Evolutionary conservation across 1,140 invertebrate species (phyloP).

Genomic region (Drosophila subpulchrella): DNA sequence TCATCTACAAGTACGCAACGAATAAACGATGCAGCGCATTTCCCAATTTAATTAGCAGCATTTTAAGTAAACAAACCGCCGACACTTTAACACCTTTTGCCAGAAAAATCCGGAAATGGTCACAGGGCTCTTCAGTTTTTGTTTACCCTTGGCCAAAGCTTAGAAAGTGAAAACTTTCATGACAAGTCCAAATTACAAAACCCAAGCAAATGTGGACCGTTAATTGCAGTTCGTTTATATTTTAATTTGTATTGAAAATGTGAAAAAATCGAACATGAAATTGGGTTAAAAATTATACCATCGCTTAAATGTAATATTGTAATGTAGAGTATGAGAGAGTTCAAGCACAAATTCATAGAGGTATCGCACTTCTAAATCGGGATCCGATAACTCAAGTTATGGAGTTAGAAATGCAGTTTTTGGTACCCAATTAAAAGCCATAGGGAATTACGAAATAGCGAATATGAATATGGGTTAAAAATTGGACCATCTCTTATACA

Average conservation of each 20-base stretch:
- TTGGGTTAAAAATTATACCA: no score
- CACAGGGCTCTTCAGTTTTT: conserved; percentile 3
- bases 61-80: conserved; percentile 42
- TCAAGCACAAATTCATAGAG: no score
- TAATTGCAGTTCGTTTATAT: conserved; percentile 36
- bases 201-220: conserved; percentile 25
- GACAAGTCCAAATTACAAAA: conserved; percentile 40
- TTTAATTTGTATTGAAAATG: conserved; percentile 1
- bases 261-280: no score
- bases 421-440: no score
- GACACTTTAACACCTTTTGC: conserved; percentile 43
- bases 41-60: conserved; percentile 50
- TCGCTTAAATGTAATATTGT: no score
- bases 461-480: no score
- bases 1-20: background rate
- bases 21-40: conserved; percentile 12
- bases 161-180: conserved; percentile 54
- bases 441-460: no score
- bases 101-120: conserved; percentile 41
- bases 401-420: no score
- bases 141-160: conserved; percentile 27
- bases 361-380: no score
- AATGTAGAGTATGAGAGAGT: no score
- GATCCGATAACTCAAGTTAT: no score
- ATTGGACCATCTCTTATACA: no score